These are phyloP conservation scores for Hypolimnas misippus DNA, from an alignment of 2,888 invertebrate species.

Conservation along the genomic window DNA sequence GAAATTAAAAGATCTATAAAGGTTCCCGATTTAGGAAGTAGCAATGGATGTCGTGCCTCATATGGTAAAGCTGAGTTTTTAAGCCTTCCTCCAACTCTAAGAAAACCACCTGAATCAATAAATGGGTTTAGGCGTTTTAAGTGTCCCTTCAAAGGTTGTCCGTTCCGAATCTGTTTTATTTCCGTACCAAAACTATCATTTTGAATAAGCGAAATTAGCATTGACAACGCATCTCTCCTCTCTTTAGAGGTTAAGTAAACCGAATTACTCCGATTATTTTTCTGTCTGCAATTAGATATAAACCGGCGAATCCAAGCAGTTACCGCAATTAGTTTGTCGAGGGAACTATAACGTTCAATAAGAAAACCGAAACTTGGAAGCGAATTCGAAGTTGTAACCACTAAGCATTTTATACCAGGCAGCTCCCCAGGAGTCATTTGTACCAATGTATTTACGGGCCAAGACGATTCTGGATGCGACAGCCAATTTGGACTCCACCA, in stretches of 20 bases:
- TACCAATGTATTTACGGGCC: conserved; percentile 28
- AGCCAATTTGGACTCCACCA: conserved; percentile 29
- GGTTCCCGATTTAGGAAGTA: conserved; percentile 17
- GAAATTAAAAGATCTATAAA: conserved; percentile 4
- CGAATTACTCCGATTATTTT: background rate
- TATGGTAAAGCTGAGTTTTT: background rate
- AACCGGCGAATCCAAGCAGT: background rate
- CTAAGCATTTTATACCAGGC: background rate
- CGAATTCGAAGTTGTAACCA: too few relatives aligned
- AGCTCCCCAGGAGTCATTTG: background rate
- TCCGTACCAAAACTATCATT: background rate
- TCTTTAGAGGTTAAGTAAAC: background rate
- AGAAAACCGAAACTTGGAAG: too few relatives aligned
- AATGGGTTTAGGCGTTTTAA: background rate
- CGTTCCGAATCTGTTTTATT: background rate
- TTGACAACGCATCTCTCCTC: background rate
- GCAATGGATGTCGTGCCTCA: conserved; percentile 1
- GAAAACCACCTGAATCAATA: background rate
- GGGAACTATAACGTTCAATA: too few relatives aligned
- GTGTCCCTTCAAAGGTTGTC: background rate
- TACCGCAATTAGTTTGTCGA: background rate
- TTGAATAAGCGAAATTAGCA: background rate
- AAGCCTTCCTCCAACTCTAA: background rate
- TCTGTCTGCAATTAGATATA: background rate
- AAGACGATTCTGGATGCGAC: conserved; percentile 39